These are phyloP conservation scores for Ia io DNA, from an alignment of 2,113 vertebrate species.

Conservation along the genomic window DNA sequence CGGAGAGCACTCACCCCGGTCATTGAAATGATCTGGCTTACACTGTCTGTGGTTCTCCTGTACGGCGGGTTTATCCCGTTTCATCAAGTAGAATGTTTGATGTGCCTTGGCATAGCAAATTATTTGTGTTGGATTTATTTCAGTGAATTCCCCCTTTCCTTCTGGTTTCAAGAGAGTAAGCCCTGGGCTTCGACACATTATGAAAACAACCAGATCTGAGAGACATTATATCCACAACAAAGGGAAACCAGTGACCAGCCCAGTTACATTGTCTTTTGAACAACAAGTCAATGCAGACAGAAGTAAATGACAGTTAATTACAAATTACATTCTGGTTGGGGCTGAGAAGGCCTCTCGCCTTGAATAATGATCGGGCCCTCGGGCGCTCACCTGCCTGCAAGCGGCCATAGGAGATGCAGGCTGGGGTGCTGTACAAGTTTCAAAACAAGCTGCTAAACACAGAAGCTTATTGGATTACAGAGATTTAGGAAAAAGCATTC, in stretches of 20 bases:
- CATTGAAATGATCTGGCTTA: conserved; percentile 42
- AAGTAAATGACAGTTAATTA: conserved; percentile 93
- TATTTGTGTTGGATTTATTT: conserved; percentile 71
- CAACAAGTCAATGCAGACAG: conserved; percentile 86
- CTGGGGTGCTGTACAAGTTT: conserved; percentile 85
- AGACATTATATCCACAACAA: conserved; percentile 83
- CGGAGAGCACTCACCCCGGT: conserved; percentile 46
- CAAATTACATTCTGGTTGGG: conserved; percentile 88
- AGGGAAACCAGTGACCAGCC: conserved; percentile 83
- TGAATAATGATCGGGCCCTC: conserved; percentile 88
- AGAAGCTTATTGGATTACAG: conserved; percentile 92
- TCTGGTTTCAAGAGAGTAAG: conserved; percentile 72
- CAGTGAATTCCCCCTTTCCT: conserved; percentile 63
- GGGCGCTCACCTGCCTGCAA: conserved; percentile 90
- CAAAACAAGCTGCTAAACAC: conserved; percentile 90
- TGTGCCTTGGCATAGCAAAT: conserved; percentile 63
- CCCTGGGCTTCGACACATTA: conserved; percentile 68
- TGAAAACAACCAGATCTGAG: conserved; percentile 79
- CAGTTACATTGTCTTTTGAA: conserved; percentile 83
- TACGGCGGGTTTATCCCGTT: conserved; percentile 7
- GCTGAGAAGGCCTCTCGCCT: conserved; percentile 82
- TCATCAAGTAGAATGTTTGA: conserved; percentile 59
- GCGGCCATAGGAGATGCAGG: conserved; percentile 81
- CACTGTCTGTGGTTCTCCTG: conserved; percentile 38
- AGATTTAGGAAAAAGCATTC: conserved; percentile 86